Percentiles rank a stretch among this genome's conserved stretches.
These are phyloP conservation scores for Stegostoma tigrinum DNA, from an alignment of 2,113 vertebrate genomes.

Conservation along the genomic window DNA sequence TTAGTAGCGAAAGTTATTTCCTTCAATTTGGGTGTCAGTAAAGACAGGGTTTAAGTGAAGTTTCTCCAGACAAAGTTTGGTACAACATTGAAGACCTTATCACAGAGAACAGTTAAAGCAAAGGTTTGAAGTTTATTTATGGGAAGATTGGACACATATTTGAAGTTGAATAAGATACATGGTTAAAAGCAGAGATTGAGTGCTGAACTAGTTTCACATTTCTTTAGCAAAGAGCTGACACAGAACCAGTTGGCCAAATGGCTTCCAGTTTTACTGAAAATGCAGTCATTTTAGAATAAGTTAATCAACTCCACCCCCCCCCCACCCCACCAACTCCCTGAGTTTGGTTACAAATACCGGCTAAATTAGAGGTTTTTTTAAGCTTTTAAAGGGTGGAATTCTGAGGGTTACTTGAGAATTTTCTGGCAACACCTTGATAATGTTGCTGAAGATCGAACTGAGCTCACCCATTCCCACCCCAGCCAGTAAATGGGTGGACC, in stretches of 20 bases:
- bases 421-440: not conserved
- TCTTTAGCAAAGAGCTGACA: not conserved
- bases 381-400: not conserved
- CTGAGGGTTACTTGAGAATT: not conserved
- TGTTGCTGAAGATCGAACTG: no score
- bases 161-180: not conserved
- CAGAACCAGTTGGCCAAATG: not conserved
- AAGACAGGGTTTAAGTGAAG: not conserved
- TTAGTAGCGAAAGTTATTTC: not conserved
- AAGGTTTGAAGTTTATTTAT: not conserved
- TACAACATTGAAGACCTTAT: not conserved
- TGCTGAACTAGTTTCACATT: not conserved
- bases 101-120: not conserved
- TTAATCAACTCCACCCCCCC: not conserved
- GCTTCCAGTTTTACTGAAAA: not conserved
- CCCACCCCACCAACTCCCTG: no score
- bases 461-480: not conserved
- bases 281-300: not conserved
- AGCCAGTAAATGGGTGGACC: not conserved
- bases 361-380: not conserved
- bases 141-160: not conserved
- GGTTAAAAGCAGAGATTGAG: not conserved
- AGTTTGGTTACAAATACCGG: not conserved
- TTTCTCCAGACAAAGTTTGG: not conserved
- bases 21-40: not conserved